Conservation (phyloP, 2,113 vertebrate species). For the Podiceps cristatus region DNA sequence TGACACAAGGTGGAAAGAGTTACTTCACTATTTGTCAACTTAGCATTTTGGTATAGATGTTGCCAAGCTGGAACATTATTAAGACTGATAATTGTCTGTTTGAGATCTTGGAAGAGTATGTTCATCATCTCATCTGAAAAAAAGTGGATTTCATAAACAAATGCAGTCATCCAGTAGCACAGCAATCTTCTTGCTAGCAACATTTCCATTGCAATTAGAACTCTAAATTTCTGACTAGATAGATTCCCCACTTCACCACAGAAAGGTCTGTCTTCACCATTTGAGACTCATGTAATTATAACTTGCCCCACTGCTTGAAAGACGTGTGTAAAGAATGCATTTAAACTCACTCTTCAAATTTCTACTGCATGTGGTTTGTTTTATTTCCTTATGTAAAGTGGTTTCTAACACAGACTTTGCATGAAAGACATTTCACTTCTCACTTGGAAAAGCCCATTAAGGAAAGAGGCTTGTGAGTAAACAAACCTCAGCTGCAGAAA, state of each 20-base stretch:
- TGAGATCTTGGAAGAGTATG: background rate
- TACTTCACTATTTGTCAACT: background rate
- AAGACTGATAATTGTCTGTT: background rate
- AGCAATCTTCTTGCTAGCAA: background rate
- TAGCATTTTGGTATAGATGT: background rate
- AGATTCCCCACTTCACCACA: background rate
- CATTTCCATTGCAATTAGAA: background rate
- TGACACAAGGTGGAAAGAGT: background rate
- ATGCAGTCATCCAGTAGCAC: background rate
- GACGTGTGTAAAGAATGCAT: background rate
- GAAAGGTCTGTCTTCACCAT: background rate
- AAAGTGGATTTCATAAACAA: background rate
- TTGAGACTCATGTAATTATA: background rate
- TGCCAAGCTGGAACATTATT: background rate
- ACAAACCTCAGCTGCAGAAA: background rate
- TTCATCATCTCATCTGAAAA: background rate
- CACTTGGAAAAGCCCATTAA: conserved; percentile 21
- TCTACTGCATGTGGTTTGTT: background rate
- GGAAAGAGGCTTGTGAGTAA: conserved; percentile 1
- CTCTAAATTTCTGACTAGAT: background rate
- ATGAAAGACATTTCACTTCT: conserved; percentile 16
- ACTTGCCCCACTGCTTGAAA: background rate
- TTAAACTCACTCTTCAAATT: background rate
- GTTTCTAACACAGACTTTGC: background rate
- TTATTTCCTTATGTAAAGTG: background rate